Percentiles rank a stretch among this genome's conserved stretches.
These are phyloP conservation scores for Ooceraea biroi DNA, from an alignment of 1,140 invertebrate species.

Conservation along the genomic window DNA sequence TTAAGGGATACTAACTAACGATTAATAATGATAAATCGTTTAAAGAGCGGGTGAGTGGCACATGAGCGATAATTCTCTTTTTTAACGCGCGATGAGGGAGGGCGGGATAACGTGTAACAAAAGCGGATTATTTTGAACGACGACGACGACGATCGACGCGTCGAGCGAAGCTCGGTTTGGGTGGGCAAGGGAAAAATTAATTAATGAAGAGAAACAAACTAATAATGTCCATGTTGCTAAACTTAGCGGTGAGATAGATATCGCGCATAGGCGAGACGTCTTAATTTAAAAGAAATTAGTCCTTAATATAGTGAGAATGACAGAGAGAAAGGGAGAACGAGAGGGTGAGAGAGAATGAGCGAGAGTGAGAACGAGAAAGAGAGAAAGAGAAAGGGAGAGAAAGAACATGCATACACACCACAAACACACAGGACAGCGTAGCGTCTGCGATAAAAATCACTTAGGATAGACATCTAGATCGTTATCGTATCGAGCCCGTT, in stretches of 20 bases:
- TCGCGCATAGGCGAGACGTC: constrained; percentile 68
- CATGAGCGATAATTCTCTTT: constrained; percentile 65
- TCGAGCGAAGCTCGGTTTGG: background rate
- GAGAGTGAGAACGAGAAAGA: background rate
- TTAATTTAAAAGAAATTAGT: constrained; percentile 71
- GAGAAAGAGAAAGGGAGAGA: constrained; percentile 3
- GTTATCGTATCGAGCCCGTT: constrained; percentile 74
- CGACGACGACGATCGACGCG: constrained; percentile 36
- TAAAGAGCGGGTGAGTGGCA: constrained; percentile 18
- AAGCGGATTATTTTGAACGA: constrained; percentile 74
- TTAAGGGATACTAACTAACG: constrained; percentile 30
- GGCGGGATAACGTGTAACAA: constrained; percentile 52
- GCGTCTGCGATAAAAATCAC: constrained; percentile 57
- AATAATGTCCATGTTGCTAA: constrained; percentile 81
- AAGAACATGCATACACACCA: constrained; percentile 32
- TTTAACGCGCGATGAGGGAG: constrained; percentile 64
- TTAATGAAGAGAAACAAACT: constrained; percentile 61
- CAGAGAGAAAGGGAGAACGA: constrained; percentile 19
- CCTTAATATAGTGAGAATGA: constrained; percentile 60
- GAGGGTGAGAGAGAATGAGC: background rate
- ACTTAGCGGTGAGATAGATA: constrained; percentile 75
- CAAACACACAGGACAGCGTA: constrained; percentile 61
- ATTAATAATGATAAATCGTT: constrained; percentile 23
- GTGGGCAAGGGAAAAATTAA: background rate
- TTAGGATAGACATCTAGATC: constrained; percentile 71